A percentile compares a stretch with the other conserved stretches of the same genome.
Conservation (phyloP, 2,888 invertebrate genomes). For the Yponomeuta sedellus region DNA sequence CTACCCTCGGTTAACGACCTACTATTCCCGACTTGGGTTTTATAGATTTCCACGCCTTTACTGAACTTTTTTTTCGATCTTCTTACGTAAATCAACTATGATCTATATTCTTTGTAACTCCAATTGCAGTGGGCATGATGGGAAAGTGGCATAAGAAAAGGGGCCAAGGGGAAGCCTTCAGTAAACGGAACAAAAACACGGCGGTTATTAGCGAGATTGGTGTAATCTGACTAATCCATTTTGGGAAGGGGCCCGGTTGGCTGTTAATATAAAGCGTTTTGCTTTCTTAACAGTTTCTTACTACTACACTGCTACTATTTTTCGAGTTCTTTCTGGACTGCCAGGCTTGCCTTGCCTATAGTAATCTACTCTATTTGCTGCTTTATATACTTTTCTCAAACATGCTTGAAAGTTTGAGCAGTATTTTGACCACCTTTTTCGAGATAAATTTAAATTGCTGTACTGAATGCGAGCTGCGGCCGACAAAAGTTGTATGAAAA, state of each 20-base stretch:
- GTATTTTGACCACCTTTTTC: too few relatives aligned
- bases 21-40: too few relatives aligned
- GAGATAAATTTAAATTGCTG: too few relatives aligned
- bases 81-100: too few relatives aligned
- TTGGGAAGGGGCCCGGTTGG: conserved; percentile 61
- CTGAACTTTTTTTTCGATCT: too few relatives aligned
- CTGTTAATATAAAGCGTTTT: conserved; percentile 47
- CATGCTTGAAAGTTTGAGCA: too few relatives aligned
- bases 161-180: conserved; percentile 61
- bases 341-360: neutral
- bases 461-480: too few relatives aligned
- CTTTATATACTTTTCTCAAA: too few relatives aligned
- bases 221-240: conserved; percentile 77
- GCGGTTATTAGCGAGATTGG: conserved; percentile 75
- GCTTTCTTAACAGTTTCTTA: conserved; percentile 61
- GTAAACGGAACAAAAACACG: conserved; percentile 75
- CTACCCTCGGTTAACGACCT: too few relatives aligned
- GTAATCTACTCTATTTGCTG: neutral
- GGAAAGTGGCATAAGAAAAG: conserved; percentile 41
- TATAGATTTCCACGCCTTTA: too few relatives aligned
- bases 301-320: too few relatives aligned
- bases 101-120: neutral
- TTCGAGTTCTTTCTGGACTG: neutral
- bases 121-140: conserved; percentile 22
- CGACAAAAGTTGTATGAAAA: too few relatives aligned